These are phyloP conservation scores for Crambe crambe DNA, from an alignment of 37 sponge, comb jelly and placozoan species.

Conservation along the genomic window DNA sequence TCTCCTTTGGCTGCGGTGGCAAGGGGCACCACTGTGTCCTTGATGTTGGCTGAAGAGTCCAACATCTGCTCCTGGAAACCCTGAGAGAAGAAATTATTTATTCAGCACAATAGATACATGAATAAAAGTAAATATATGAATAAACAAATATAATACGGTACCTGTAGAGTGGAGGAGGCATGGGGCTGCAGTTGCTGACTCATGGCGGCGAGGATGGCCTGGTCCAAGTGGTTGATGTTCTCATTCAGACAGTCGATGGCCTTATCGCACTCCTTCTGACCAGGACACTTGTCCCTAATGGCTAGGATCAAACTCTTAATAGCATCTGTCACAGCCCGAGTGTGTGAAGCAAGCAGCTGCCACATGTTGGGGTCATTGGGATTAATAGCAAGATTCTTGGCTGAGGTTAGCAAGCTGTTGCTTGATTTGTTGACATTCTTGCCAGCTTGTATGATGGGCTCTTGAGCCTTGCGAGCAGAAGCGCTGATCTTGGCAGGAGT, in stretches of 20 bases:
- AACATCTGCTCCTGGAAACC: conserved; percentile 90
- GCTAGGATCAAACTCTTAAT: conserved; percentile 74
- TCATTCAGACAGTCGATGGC: conserved; percentile 84
- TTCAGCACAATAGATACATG: not conserved
- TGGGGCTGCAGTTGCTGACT: conserved; percentile 73
- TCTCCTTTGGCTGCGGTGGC: conserved; percentile 88
- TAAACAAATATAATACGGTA: no score
- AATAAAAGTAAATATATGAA: not conserved
- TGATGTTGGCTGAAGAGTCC: conserved; percentile 60
- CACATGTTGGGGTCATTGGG: conserved; percentile 89
- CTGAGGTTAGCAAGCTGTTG: conserved; percentile 75
- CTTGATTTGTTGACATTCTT: conserved; percentile 73
- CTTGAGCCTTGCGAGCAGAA: conserved; percentile 69
- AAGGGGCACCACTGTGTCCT: conserved; percentile 78
- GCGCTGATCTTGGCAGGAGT: conserved; percentile 93
- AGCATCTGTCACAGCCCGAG: conserved; percentile 87
- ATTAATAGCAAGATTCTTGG: conserved; percentile 87
- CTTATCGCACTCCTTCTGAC: conserved; percentile 89
- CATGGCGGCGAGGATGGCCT: conserved; percentile 83
- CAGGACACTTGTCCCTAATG: conserved; percentile 53
- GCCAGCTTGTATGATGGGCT: conserved; percentile 72
- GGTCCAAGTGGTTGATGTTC: conserved; percentile 80
- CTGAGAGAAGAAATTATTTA: conserved; percentile 10
- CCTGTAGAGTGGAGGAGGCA: conserved; percentile 69
- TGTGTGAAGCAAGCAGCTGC: conserved; percentile 91